These are phyloP conservation scores for Megaustenia siamemsis DNA, from an alignment of 2,888 invertebrate genomes.

Conservation along the genomic window DNA sequence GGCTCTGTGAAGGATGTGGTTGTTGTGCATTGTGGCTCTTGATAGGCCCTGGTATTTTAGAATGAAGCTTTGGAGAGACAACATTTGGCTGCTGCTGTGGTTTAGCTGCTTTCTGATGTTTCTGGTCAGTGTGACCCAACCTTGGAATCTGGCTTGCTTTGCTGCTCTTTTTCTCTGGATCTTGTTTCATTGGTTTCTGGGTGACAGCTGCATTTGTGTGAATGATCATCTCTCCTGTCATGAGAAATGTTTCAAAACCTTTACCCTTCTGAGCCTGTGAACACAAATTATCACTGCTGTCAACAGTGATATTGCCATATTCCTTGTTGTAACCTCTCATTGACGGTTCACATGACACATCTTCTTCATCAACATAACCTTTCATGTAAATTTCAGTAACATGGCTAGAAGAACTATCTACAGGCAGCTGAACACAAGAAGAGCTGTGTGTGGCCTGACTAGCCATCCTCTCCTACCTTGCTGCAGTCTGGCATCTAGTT, in stretches of 20 bases:
- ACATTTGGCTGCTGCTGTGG: conserved; percentile 36
- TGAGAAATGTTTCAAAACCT: conserved; percentile 87
- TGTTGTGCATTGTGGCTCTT: conserved; percentile 39
- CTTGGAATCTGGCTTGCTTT: conserved; percentile 50
- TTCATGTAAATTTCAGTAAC: conserved; percentile 49
- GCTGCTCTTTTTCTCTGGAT: conserved; percentile 5
- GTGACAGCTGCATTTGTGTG: conserved; percentile 86
- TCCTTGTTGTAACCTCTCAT: conserved; percentile 52
- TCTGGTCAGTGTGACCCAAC: conserved; percentile 24
- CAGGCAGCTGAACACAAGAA: conserved; percentile 70
- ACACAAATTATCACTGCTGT: conserved; percentile 48
- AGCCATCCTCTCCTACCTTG: conserved; percentile 61
- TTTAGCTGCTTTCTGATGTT: conserved; percentile 38
- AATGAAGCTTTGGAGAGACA: conserved; percentile 36
- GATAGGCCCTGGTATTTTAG: conserved; percentile 41
- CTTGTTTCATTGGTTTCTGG: conserved; percentile 72
- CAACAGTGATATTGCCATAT: conserved; percentile 56
- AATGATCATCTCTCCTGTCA: conserved; percentile 97
- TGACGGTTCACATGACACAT: conserved; percentile 43
- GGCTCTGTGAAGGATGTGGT: conserved; percentile 27
- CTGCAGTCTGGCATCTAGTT: conserved; percentile 27
- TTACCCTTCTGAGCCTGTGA: conserved; percentile 61
- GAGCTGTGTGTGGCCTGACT: conserved; percentile 68
- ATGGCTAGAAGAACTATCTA: conserved; percentile 55
- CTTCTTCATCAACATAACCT: conserved; percentile 36